phyloP scores from a whole-genome alignment of 2,113 vertebrate genomes.

The Ranitomeya variabilis region DNA sequence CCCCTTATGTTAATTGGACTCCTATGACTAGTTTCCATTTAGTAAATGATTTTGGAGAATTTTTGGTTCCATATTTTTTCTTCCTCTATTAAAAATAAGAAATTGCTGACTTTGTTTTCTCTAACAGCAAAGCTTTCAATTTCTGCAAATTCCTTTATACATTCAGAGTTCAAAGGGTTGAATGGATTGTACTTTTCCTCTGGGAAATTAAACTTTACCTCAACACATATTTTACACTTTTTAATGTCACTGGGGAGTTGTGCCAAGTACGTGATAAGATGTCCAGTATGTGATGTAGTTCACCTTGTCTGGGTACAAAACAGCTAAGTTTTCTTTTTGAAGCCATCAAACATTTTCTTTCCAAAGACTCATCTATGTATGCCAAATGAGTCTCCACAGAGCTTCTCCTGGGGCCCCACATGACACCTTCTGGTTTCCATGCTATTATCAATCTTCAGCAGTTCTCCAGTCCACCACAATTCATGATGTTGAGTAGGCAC shows the following conservation, averaged over 20 bases:
- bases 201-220: constrained; percentile 24
- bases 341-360: too few relatives aligned
- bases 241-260: not conserved
- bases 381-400: too few relatives aligned
- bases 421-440: too few relatives aligned
- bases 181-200: not conserved
- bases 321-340: too few relatives aligned
- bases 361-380: too few relatives aligned
- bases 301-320: too few relatives aligned
- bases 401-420: too few relatives aligned
- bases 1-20: not conserved
- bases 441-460: too few relatives aligned
- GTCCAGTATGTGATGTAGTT: too few relatives aligned
- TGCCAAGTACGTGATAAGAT: not conserved
- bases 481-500: too few relatives aligned
- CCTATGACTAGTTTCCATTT: not conserved
- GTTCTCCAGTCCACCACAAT: too few relatives aligned
- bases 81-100: not conserved
- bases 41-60: not conserved
- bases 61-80: not conserved
- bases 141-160: constrained; percentile 8
- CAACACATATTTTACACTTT: not conserved
- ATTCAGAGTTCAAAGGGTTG: constrained; percentile 26
- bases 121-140: not conserved
- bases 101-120: not conserved